Evolutionary conservation across 2,797 vertebrate genomes (phyloP).

Genomic region (Carapus acus): DNA sequence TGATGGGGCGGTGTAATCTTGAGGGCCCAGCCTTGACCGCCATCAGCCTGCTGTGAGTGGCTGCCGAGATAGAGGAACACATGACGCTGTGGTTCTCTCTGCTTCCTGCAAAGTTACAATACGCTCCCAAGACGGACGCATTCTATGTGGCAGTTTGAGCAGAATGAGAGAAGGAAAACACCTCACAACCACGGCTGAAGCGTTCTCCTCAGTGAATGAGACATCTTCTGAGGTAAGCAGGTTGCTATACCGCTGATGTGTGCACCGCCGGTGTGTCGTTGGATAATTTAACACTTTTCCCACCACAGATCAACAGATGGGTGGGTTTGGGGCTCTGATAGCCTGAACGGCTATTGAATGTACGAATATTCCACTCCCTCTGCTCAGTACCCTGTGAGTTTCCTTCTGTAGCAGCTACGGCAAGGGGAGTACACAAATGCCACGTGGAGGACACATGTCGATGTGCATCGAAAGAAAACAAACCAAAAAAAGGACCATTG

Average conservation of each 20-base stretch:
- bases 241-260: conserved; percentile 16
- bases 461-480: too few species aligned
- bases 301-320: conserved; percentile 12
- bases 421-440: not conserved
- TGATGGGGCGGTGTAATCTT: conserved; percentile 70
- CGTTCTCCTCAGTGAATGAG: conserved; percentile 21
- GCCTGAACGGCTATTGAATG: not conserved
- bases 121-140: conserved; percentile 64
- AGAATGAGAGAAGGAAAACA: conserved; percentile 46
- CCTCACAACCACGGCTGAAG: conserved; percentile 15
- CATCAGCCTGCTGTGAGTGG: conserved; percentile 67
- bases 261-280: conserved; percentile 10
- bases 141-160: conserved; percentile 44
- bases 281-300: conserved; percentile 29
- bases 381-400: too few species aligned
- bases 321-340: conserved; percentile 17
- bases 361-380: conserved; percentile 13
- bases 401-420: not conserved
- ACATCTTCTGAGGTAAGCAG: conserved; percentile 51
- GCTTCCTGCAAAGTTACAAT: conserved; percentile 76
- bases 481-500: too few species aligned
- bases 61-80: conserved; percentile 78
- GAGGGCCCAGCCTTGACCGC: conserved; percentile 65
- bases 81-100: conserved; percentile 67
- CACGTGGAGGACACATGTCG: too few species aligned